Evolutionary conservation across 2,888 invertebrate species (phyloP), one percentile per base, ranked within the genome.

Genomic region (Tuberolachnus salignus): DNA sequence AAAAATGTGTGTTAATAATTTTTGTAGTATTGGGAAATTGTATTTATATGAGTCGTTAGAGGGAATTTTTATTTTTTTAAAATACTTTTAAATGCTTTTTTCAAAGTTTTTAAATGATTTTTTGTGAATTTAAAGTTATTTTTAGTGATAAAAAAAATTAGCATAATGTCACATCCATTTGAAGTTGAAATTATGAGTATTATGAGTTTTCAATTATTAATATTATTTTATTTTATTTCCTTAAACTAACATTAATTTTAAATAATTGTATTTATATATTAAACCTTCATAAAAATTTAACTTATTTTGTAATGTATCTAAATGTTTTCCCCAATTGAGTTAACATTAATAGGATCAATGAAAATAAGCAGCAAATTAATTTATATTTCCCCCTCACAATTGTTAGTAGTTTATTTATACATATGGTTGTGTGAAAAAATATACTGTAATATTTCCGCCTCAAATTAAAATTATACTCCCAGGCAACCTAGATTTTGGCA

Each of bases 381-480:
- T 64, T 75, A 55, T 75, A 66, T 75, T 66, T n/a, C 46, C 73
- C 74, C 74, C 74, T 74, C 66, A 34, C 46, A 66, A 55, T 61
- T 74, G 74, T 74, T 53, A 23, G 21, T 66, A 75, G 74, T 66
- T 66, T 66, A 75, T 75, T 75, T 75, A 75, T 75, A 66, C 66
- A 46, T 66, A 26, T 75, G 55, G 55, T 64, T 66, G 44, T 55
- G 55, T n/a, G 51, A 73, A 73, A 63, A 72, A 51, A 73, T 16
- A 19, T 55, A 64, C 46, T 14, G 55, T 10, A 55, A 66, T 75
- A 66, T 66, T 75, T 57, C 66, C 74, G 64, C 55, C 55, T 57
- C 21, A 66, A 75, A 75, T 75, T 75, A 75, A 75, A 75, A 57
- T 73, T 75, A 75, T 75, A 75, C 55, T 75, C 66, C 55, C 74